Evolutionary conservation across 2,888 invertebrate species (phyloP), one percentile per base, ranked within the genome.

Genomic region (Megamerina dolium): DNA sequence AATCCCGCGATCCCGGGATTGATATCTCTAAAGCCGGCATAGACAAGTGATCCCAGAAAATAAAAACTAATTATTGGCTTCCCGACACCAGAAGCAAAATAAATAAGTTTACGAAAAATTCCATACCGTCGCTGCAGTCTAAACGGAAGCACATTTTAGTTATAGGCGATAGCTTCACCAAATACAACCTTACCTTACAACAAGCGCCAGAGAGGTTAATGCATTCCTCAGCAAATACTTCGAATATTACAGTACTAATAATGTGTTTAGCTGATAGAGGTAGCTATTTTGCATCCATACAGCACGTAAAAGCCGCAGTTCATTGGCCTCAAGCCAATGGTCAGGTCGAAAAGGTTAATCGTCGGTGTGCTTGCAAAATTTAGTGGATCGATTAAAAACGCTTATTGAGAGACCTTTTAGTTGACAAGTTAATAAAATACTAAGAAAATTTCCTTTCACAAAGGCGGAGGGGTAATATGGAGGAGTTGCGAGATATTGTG

Each of bases 101-200:
- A 36, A 29, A 27, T 14, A 13, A 20, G 9, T 43, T 38, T 31
- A 45, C 33, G 17, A 14, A 23, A 37, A 47, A 47, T 29, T 47
- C 37, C 17, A 21, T 43, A 19, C 38, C 45, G 5, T 37, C 41
- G n/a, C 13, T 43, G 9, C 21, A 35, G 14, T 43, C 16, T n/a
- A 41, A 45, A 8, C 33, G 40, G 21, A 40, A 43, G 26, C 40
- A 45, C 30, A 37, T 42, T 27, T 26, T 47, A 10, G 43, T 45
- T 18, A 33, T 49, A 1, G 33, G 40, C 10, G 40, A 48, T 31
- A 34, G 38, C 1, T 48, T 49, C 20, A 49, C 46, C 12, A 47
- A 42, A 35, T 23, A 33, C 20, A 45, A 23, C 37, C 46, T 10
- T 41, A 45, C 2, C 34, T 39, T 10, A 34, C 41, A 4, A 34